phyloP scores from a whole-genome alignment of 2,888 invertebrate genomes.

The Meteorus colon region DNA sequence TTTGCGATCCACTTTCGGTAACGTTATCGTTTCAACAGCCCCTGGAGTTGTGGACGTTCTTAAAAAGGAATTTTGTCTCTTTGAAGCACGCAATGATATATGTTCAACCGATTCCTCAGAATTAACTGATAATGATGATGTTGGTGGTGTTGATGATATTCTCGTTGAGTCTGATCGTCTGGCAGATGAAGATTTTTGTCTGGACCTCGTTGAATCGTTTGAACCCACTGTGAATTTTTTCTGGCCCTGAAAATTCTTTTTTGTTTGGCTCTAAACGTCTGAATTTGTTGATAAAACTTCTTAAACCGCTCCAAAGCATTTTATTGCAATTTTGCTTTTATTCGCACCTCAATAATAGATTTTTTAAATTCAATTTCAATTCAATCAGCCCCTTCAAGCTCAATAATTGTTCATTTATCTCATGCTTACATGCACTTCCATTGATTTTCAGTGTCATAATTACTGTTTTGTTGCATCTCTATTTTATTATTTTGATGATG shows the following conservation, averaged over 20 bases:
- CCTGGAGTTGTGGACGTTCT: constrained; percentile 30
- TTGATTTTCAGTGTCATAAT: constrained; percentile 45
- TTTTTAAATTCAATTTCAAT: constrained; percentile 11
- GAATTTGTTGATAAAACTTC: constrained; percentile 25
- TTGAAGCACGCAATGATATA: background rate
- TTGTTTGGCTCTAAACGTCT: constrained; percentile 48
- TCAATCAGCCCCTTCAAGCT: constrained; percentile 30
- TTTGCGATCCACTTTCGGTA: constrained; percentile 41
- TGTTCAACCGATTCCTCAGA: background rate
- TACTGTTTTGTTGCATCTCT: constrained; percentile 36
- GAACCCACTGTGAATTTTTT: constrained; percentile 60
- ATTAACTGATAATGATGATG: background rate
- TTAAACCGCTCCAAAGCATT: constrained; percentile 1
- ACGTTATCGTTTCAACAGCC: constrained; percentile 37
- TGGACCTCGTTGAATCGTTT: constrained; percentile 64
- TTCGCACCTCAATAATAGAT: background rate
- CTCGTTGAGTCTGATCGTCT: constrained; percentile 30
- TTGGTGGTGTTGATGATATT: constrained; percentile 18
- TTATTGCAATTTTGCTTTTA: background rate
- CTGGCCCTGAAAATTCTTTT: constrained; percentile 65
- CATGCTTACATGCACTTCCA: constrained; percentile 51
- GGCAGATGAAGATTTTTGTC: constrained; percentile 56
- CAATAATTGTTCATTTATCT: constrained; percentile 20
- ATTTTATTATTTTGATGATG: constrained; percentile 32
- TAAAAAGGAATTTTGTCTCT: constrained; percentile 13